Evolutionary conservation across 1,140 invertebrate genomes (phyloP).

Genomic region (Calycopis cecrops): DNA sequence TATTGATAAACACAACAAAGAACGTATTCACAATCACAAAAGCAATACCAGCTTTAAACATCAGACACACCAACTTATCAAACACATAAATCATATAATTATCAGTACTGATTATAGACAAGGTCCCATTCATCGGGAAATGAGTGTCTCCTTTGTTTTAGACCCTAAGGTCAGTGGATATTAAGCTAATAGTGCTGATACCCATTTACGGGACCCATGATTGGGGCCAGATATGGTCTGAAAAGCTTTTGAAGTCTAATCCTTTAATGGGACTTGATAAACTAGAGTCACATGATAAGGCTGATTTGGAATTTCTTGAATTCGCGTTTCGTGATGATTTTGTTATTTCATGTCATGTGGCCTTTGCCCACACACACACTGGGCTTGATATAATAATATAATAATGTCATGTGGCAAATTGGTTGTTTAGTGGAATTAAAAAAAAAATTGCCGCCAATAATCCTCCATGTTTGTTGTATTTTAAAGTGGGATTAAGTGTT

Average conservation of each 20-base stretch:
- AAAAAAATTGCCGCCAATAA: too few species aligned
- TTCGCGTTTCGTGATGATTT: too few species aligned
- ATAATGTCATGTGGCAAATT: too few species aligned
- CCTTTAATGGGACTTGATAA: not conserved
- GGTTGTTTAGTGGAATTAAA: too few species aligned
- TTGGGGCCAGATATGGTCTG: not conserved
- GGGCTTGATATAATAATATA: too few species aligned
- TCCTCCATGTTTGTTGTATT: too few species aligned
- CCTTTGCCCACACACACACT: too few species aligned
- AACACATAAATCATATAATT: slow-evolving; percentile 49
- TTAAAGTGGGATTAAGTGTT: too few species aligned
- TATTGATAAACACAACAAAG: too few species aligned
- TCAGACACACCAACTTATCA: slow-evolving; percentile 34
- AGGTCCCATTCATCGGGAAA: slow-evolving; percentile 31
- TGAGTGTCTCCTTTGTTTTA: slow-evolving; percentile 37
- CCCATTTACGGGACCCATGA: slow-evolving; percentile 23
- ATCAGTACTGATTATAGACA: slow-evolving; percentile 49
- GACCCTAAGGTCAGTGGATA: slow-evolving; percentile 46
- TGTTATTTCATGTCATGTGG: too few species aligned
- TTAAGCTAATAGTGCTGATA: slow-evolving; percentile 38
- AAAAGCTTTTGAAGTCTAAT: too few species aligned
- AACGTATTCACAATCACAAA: not conserved
- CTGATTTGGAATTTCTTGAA: not conserved
- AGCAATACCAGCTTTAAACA: too few species aligned
- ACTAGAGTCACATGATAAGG: not conserved